Evolutionary conservation across 2,797 vertebrate species (phyloP).

Genomic region (Momotus momota): DNA sequence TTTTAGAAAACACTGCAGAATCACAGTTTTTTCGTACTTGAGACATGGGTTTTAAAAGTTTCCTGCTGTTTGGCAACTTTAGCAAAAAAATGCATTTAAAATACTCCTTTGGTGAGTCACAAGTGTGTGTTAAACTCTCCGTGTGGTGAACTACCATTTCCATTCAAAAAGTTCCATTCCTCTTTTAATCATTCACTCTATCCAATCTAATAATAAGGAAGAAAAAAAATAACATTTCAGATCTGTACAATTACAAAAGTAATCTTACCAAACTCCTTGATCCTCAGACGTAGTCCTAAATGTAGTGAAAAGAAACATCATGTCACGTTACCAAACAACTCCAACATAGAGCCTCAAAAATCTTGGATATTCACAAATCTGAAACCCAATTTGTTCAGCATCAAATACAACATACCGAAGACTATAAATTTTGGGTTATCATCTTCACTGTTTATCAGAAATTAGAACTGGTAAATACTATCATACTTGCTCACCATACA

Average conservation of each 20-base stretch:
- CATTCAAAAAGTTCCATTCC: not conserved
- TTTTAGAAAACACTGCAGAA: not conserved
- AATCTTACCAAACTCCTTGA: not conserved
- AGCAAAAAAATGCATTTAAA: not conserved
- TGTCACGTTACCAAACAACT: not conserved
- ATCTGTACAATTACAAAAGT: not conserved
- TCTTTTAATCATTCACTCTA: not conserved
- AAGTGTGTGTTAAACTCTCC: not conserved
- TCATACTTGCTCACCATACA: not conserved
- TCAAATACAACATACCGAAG: not conserved
- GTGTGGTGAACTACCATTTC: not conserved
- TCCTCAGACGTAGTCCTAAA: not conserved
- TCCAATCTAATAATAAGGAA: not conserved
- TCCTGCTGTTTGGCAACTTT: not conserved
- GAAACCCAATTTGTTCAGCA: not conserved
- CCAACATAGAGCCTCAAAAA: not conserved
- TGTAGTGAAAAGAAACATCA: not conserved
- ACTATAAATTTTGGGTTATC: not conserved
- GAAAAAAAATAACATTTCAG: not conserved
- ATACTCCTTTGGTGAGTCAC: not conserved
- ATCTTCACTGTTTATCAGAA: not conserved
- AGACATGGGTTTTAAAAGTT: not conserved
- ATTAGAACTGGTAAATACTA: not conserved
- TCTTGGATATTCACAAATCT: not conserved
- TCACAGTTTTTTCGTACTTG: not conserved